A percentile compares a stretch with the other conserved stretches of the same genome.
These are phyloP conservation scores for Leptatherina wallacei DNA, from an alignment of 2,797 vertebrate species.

Conservation along the genomic window DNA sequence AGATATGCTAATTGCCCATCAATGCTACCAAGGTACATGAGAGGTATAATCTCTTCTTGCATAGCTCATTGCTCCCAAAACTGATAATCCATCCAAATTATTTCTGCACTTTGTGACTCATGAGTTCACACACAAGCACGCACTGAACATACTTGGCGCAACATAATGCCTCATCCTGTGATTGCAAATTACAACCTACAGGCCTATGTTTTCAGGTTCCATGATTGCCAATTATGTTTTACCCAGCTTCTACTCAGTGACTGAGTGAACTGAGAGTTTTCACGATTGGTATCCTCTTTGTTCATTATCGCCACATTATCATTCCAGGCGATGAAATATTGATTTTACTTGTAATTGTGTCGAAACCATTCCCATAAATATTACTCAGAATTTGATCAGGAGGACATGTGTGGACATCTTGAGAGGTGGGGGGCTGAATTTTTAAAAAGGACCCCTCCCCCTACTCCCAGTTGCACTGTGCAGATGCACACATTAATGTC, in stretches of 20 bases:
- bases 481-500: slow-evolving; percentile 18
- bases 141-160: slow-evolving; percentile 18
- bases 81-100: slow-evolving; percentile 48
- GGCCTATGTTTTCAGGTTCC: slow-evolving; percentile 49
- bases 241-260: slow-evolving; percentile 57
- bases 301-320: slow-evolving; percentile 67
- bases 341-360: slow-evolving; percentile 52
- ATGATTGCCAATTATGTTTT: slow-evolving; percentile 76
- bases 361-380: slow-evolving; percentile 38
- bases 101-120: slow-evolving; percentile 35
- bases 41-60: slow-evolving; percentile 44
- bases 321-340: slow-evolving; percentile 60
- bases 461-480: background rate
- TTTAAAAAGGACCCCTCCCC: slow-evolving; percentile 1
- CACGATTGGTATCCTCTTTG: slow-evolving; percentile 53
- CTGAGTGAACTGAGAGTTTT: slow-evolving; percentile 51
- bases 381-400: slow-evolving; percentile 27
- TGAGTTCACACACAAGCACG: slow-evolving; percentile 13
- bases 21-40: slow-evolving; percentile 40
- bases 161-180: slow-evolving; percentile 41
- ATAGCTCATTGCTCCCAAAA: slow-evolving; percentile 40
- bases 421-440: slow-evolving; percentile 30
- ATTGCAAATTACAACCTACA: slow-evolving; percentile 68
- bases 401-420: slow-evolving; percentile 11
- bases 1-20: slow-evolving; percentile 40